Evolutionary conservation across 2,797 vertebrate genomes (phyloP).

Genomic region (Meriones psammophilus): DNA sequence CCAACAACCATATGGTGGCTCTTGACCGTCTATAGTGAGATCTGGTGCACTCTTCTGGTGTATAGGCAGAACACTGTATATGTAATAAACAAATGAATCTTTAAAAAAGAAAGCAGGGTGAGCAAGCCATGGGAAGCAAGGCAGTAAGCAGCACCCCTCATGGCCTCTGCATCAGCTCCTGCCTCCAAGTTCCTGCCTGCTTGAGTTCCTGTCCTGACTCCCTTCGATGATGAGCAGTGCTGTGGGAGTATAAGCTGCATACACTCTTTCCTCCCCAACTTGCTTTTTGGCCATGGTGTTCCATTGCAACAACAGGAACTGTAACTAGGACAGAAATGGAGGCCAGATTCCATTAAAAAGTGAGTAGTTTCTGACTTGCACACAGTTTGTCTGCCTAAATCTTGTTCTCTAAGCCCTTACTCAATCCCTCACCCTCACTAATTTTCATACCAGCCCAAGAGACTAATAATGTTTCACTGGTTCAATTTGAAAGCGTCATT

Average conservation of each 20-base stretch:
- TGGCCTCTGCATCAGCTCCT: neutral
- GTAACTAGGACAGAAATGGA: conserved; percentile 6
- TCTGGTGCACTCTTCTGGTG: too few relatives aligned
- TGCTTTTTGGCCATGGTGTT: neutral
- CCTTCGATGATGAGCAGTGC: neutral
- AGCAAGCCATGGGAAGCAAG: neutral
- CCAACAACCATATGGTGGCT: too few relatives aligned
- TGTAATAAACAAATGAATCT: too few relatives aligned
- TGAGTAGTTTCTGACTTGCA: neutral
- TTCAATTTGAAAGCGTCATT: conserved; percentile 42
- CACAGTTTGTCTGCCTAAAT: conserved; percentile 39
- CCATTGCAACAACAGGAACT: neutral
- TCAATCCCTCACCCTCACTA: neutral
- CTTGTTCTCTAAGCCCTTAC: neutral
- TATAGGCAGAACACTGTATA: too few relatives aligned
- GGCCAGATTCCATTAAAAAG: conserved; percentile 31
- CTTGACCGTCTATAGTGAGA: too few relatives aligned
- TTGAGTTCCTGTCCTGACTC: neutral
- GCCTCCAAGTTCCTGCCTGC: neutral
- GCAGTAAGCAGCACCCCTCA: neutral
- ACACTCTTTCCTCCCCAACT: neutral
- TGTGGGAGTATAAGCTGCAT: neutral
- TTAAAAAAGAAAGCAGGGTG: neutral
- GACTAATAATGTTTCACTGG: conserved; percentile 31
- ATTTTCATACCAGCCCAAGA: conserved; percentile 16